Evolutionary conservation across 2,888 invertebrate species (phyloP), one percentile per base, ranked within the genome.

Genomic region (Lampropteryx suffumata): DNA sequence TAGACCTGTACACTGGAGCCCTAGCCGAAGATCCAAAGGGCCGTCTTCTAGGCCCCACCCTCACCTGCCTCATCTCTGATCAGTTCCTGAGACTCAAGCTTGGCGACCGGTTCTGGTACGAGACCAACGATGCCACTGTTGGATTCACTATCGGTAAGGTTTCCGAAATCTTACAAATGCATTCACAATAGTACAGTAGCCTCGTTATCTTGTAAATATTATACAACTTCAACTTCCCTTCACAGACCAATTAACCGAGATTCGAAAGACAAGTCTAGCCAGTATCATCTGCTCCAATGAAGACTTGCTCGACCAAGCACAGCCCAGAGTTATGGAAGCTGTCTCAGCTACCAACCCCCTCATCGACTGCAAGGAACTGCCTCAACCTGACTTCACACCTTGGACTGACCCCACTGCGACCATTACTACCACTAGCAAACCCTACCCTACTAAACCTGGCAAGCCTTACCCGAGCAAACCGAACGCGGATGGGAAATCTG

Each of bases 91-190:
- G 96, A 37, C 77, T 97, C 17, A 96, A 96, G 84, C 78, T 88
- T 32, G 98, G 96, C 0, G 98, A 98, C 82, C 90, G 97, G 36
- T 96, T 93, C 86, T 98, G 97, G 96, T 98, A 97, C 72, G 98
- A 98, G 79, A 94, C 94, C 27, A 81, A 86, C 0, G 91, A 93
- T 48, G 82, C 91, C 27, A 91, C 92, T 0, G 92, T 94, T 54
- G 92, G 92, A 3, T 97, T 97, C 66, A 93, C 93, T 1, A 70
- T 84, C 73, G 93, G 95, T 95, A 74, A 82, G 77, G 32, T 8
- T 6, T 35, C n/a, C 29, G n/a, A 17, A 27, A 0, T 5, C n/a
- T 2, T n/a, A n/a, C n/a, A n/a, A n/a, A n/a, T n/a, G n/a, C n/a
- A n/a, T n/a, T n/a, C n/a, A n/a, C n/a, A n/a, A n/a, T n/a, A n/a